These are phyloP conservation scores for Linyphia triangularis DNA, from an alignment of 2,888 invertebrate species.

Conservation along the genomic window DNA sequence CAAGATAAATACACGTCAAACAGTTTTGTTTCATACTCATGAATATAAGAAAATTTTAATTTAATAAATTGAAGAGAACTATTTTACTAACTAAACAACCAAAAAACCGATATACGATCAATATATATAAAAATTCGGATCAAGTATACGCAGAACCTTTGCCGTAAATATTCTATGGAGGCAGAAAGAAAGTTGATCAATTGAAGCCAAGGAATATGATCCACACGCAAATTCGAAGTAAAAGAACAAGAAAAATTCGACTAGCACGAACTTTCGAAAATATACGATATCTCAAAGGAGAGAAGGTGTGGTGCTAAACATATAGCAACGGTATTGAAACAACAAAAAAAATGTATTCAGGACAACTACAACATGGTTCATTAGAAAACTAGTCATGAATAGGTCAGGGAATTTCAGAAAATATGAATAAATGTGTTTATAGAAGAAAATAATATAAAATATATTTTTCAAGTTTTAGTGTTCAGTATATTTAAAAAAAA, in stretches of 20 bases:
- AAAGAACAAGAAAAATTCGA: background rate
- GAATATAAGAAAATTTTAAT: too few relatives aligned
- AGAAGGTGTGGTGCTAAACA: background rate
- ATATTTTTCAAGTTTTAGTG: too few relatives aligned
- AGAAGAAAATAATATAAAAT: background rate
- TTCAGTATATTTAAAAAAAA: background rate
- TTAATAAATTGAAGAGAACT: too few relatives aligned
- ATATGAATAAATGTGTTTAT: too few relatives aligned
- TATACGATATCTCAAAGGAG: background rate
- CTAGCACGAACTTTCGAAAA: slow-evolving; percentile 20
- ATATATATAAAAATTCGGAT: too few relatives aligned
- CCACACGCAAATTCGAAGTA: slow-evolving; percentile 6
- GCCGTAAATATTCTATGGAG: background rate
- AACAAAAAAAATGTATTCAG: slow-evolving; percentile 36
- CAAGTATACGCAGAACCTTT: too few relatives aligned
- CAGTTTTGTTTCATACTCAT: too few relatives aligned
- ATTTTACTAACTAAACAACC: too few relatives aligned
- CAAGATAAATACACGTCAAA: too few relatives aligned
- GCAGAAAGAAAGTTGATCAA: background rate
- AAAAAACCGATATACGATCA: too few relatives aligned
- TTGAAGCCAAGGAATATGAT: background rate
- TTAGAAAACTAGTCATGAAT: slow-evolving; percentile 7
- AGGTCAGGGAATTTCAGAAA: background rate
- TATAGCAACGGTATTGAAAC: slow-evolving; percentile 26
- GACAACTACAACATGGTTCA: background rate